phyloP scores from a whole-genome alignment of 1,140 invertebrate genomes.

The Lepidotrigona ventralis region DNA sequence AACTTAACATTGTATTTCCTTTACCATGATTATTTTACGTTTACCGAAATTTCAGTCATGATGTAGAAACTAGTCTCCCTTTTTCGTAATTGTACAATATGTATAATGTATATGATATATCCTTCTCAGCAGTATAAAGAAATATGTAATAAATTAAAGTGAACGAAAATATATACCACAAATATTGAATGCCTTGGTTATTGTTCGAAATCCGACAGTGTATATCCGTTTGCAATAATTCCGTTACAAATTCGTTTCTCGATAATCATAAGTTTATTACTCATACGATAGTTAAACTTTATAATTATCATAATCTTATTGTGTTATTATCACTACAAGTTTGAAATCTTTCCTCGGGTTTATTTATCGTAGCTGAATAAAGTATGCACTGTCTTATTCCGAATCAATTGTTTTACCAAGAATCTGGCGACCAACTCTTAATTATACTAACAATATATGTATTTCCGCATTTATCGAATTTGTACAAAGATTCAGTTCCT shows the following conservation, averaged over 20 bases:
- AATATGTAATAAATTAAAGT: slow-evolving; percentile 35
- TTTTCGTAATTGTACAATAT: slow-evolving; percentile 54
- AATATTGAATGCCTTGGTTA: slow-evolving; percentile 10
- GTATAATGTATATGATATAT: slow-evolving; percentile 56
- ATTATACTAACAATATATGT: slow-evolving; percentile 56
- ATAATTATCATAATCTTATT: background rate
- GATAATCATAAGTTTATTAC: background rate
- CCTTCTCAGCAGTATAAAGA: slow-evolving; percentile 32
- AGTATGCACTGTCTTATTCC: slow-evolving; percentile 55
- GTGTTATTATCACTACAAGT: background rate
- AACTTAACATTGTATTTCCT: slow-evolving; percentile 46
- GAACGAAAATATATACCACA: slow-evolving; percentile 34
- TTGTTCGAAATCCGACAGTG: slow-evolving; percentile 48
- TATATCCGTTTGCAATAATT: slow-evolving; percentile 19
- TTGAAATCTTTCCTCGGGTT: background rate
- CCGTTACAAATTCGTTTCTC: slow-evolving; percentile 17
- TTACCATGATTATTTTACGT: slow-evolving; percentile 36
- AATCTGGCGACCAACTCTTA: slow-evolving; percentile 64
- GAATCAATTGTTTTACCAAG: slow-evolving; percentile 55
- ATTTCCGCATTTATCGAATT: slow-evolving; percentile 41
- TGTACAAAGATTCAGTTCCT: slow-evolving; percentile 46
- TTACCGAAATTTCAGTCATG: slow-evolving; percentile 31
- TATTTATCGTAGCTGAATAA: background rate
- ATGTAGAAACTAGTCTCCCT: slow-evolving; percentile 47
- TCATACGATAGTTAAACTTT: slow-evolving; percentile 15